Conservation (phyloP, 2,888 invertebrate species). For the Drosophila stalkeri region DNA sequence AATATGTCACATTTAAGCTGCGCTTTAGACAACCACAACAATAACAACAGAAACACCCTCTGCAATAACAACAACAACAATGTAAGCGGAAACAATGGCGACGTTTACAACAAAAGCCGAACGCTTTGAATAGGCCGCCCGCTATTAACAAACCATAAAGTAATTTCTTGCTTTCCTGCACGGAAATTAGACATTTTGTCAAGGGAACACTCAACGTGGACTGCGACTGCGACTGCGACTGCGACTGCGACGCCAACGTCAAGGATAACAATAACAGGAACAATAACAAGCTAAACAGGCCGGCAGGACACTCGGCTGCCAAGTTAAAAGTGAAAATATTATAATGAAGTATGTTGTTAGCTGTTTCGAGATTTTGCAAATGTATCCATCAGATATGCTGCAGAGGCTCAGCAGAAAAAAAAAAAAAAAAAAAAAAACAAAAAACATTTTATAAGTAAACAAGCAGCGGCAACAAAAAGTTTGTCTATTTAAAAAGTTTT, state of each 20-base stretch:
- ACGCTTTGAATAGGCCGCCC: conserved; percentile 66
- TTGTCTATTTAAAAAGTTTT: conserved; percentile 80
- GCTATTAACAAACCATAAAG: conserved; percentile 82
- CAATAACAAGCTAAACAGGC: conserved; percentile 43
- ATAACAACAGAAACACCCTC: conserved; percentile 5
- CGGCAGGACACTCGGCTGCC: conserved; percentile 45
- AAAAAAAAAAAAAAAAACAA: background rate
- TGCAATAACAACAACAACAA: conserved; percentile 12
- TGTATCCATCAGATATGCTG: conserved; percentile 64
- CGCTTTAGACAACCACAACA: conserved; percentile 46
- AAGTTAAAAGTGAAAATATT: conserved; percentile 79
- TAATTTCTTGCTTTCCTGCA: conserved; percentile 81
- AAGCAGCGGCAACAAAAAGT: conserved; percentile 75
- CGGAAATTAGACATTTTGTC: conserved; percentile 82
- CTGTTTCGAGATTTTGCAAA: conserved; percentile 73
- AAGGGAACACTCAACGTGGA: conserved; percentile 72
- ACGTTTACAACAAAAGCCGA: conserved; percentile 60
- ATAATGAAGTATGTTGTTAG: conserved; percentile 80
- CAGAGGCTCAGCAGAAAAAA: background rate
- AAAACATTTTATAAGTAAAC: conserved; percentile 74
- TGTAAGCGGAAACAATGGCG: conserved; percentile 55
- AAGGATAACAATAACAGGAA: conserved; percentile 63
- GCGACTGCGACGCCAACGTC: conserved; percentile 14
- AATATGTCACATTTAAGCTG: conserved; percentile 78
- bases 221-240: background rate